A percentile compares a stretch with the other conserved stretches of the same genome.
Evolutionary conservation across 1,140 invertebrate species (phyloP).

Genomic region (Linepithema humile): DNA sequence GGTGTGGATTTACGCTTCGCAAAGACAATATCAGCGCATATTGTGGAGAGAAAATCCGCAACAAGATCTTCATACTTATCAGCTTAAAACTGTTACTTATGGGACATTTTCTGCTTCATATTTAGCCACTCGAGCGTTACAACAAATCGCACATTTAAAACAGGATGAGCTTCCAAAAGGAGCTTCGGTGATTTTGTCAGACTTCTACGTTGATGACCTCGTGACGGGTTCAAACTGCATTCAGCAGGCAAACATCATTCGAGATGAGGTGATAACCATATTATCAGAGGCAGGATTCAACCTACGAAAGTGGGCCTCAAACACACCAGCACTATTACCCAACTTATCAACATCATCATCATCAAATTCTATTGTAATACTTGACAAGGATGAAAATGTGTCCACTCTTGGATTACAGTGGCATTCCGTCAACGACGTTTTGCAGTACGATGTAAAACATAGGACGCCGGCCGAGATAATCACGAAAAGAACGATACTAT

Average conservation of each 20-base stretch:
- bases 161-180: neutral
- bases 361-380: neutral
- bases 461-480: neutral
- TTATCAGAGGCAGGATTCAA: conserved; percentile 53
- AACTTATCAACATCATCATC: neutral
- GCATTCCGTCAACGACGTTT: neutral
- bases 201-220: conserved; percentile 69
- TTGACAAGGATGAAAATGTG: neutral
- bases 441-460: neutral
- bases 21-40: too few relatives aligned
- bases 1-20: too few relatives aligned
- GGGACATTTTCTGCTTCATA: too few relatives aligned
- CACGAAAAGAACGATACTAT: neutral
- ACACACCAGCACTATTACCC: neutral
- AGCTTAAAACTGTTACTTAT: too few relatives aligned
- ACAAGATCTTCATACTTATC: too few relatives aligned
- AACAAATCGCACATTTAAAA: neutral
- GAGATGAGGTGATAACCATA: conserved; percentile 32
- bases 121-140: neutral
- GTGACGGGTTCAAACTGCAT: conserved; percentile 58
- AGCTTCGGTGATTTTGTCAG: neutral
- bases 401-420: neutral
- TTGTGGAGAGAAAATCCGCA: too few relatives aligned
- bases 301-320: conserved; percentile 58
- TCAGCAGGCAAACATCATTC: conserved; percentile 11